These are phyloP conservation scores for Zootoca vivipara DNA, from an alignment of 2,113 vertebrate genomes.

Conservation along the genomic window DNA sequence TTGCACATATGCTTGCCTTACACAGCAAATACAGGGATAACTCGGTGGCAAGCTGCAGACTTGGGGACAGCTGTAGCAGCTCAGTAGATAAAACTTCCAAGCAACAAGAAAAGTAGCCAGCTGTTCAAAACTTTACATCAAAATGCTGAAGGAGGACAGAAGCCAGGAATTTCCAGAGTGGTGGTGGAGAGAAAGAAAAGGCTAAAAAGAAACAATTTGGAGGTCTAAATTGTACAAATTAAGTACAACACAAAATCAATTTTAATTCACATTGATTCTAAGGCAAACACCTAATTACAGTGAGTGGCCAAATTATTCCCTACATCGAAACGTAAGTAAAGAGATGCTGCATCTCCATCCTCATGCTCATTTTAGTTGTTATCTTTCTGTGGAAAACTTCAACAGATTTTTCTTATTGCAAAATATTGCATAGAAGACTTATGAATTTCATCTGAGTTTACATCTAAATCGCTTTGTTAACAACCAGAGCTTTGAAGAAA, in stretches of 20 bases:
- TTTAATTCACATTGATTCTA: constrained; percentile 7
- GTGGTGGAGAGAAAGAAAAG: background rate
- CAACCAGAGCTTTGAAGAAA: background rate
- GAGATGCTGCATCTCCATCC: background rate
- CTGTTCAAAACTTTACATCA: background rate
- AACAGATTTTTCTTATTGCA: background rate
- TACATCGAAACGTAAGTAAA: constrained; percentile 8
- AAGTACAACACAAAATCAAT: background rate
- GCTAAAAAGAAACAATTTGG: background rate
- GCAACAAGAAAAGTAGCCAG: background rate
- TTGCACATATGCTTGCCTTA: background rate
- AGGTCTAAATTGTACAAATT: background rate
- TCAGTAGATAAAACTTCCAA: background rate
- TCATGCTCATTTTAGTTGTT: background rate
- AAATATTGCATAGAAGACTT: background rate
- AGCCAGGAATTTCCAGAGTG: background rate
- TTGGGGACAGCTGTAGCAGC: too few relatives aligned
- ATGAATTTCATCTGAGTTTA: background rate
- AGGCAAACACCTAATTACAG: background rate
- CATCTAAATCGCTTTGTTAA: background rate
- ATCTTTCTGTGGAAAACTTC: background rate
- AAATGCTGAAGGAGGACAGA: background rate
- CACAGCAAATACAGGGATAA: background rate
- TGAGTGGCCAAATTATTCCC: constrained; percentile 1
- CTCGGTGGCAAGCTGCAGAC: too few relatives aligned